Evolutionary conservation across 2,888 invertebrate species (phyloP), one percentile per base, ranked within the genome.

Genomic region (Crematogaster levior): DNA sequence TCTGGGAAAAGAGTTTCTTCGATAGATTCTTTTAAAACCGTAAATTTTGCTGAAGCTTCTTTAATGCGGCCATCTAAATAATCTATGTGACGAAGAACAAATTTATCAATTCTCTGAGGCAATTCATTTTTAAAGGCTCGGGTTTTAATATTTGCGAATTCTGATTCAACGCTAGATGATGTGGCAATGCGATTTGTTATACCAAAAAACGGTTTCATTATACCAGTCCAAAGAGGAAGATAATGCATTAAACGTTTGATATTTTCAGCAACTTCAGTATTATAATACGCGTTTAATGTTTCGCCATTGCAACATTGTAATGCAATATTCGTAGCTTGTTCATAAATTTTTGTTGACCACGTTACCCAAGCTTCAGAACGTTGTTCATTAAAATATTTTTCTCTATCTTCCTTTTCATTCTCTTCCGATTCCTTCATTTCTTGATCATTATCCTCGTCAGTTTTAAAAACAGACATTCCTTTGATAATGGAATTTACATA

Each of bases 41-140:
- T 63, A 12, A 15, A 46, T 30, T 48, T 48, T 24, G n/a, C 30
- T 48, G 48, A 30, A 21, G 48, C 48, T 66, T 48, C 66, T 21
- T 48, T 66, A n/a, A 66, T 18, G 6, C 48, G 48, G 0, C 66
- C 66, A 24, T 66, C 30, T 66, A 66, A 48, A 30, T 66, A 66
- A 48, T 66, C 30, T 30, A 66, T 15, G 6, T 66, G 48, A 27
- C 15, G n/a, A 30, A 66, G 7, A 30, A 66, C 30, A 30, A 66
- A 48, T 66, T 66, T 66, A 48, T 66, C 66, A 9, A 10, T n/a
- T 48, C 48, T 66, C 30, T 15, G 15, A 48, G 48, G 48, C 48
- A 48, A 30, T 30, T 48, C 48, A 3, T 6, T 48, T 66, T 48
- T 48, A 48, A 66, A 66, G 12, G 6, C 48, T 7, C 24, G 15